Conservation (phyloP, 2,888 invertebrate genomes). For the Gastrophysa polygoni region DNA sequence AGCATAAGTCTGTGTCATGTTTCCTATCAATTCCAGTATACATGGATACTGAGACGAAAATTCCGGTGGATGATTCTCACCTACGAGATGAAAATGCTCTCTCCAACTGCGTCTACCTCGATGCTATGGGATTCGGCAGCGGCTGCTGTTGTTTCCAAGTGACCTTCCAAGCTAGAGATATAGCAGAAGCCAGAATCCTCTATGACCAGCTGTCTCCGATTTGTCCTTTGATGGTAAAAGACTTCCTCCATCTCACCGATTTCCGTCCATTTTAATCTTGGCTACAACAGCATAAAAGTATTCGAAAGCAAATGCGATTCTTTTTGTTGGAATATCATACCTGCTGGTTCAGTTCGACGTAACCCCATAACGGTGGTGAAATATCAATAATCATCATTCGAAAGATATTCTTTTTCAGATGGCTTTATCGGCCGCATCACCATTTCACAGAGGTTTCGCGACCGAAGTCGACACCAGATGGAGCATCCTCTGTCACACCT, state of each 20-base stretch:
- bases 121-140: constrained; percentile 99
- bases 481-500: constrained; percentile 95
- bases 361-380: too few species aligned
- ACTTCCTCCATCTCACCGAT: too few species aligned
- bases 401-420: constrained; percentile 64
- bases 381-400: neutral
- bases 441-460: constrained; percentile 90
- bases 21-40: constrained; percentile 77
- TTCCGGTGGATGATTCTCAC: constrained; percentile 80
- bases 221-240: constrained; percentile 91
- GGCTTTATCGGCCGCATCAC: constrained; percentile 96
- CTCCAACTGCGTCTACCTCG: constrained; percentile 95
- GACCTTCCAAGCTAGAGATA: constrained; percentile 96
- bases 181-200: constrained; percentile 90
- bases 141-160: constrained; percentile 96
- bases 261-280: too few species aligned
- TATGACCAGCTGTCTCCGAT: constrained; percentile 97
- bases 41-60: constrained; percentile 83
- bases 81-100: constrained; percentile 70
- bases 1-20: too few species aligned
- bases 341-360: too few species aligned
- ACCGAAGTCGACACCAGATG: constrained; percentile 97
- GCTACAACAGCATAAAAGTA: too few species aligned
- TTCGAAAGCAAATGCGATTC: too few species aligned
- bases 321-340: too few species aligned